Evolutionary conservation across 2,113 vertebrate species (phyloP), one percentile per base, ranked within the genome.

Genomic region (Marmota monax): DNA sequence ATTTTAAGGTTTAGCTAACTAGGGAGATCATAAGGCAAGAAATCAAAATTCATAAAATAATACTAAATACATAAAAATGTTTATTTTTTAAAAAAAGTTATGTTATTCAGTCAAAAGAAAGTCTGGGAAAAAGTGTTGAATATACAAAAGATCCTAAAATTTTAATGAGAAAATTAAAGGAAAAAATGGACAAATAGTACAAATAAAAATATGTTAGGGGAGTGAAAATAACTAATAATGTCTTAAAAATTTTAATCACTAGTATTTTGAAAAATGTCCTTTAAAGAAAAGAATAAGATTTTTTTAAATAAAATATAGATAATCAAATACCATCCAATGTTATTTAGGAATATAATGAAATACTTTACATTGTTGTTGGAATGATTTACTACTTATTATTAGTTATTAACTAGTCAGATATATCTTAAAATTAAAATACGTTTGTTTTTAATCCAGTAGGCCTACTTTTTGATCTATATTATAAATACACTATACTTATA

Each of bases 81-180:
- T 77, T 79, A 25, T n/a, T 88, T 25, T 88, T 84, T 84, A 61
- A 74, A 1, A 83, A 72, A 90, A 72, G 25, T 63, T 42, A 84
- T 18, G 13, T n/a, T 25, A 73, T 32, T 87, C 42, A n/a, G 12
- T 87, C 53, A 91, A 92, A 94, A 84, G 25, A 83, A 91, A 69
- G 7, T 5, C 13, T 78, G 10, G 16, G 25, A 86, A 87, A 85
- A 90, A 80, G 63, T 27, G 22, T 5, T 16, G 27, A 76, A 39
- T 25, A 65, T n/a, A 65, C 7, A 85, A 73, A 72, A 63, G 18
- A 32, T 86, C 5, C 32, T 76, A 76, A 67, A 61, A 90, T 37
- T 34, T 88, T 80, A 69, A 61, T 48, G 72, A 39, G 51, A 48
- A 7, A 88, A 51, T 22, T 45, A 22, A 74, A 27, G 20, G 89